phyloP scores from a whole-genome alignment of 2,113 vertebrate species.

The Nesogale talazaci region DNA sequence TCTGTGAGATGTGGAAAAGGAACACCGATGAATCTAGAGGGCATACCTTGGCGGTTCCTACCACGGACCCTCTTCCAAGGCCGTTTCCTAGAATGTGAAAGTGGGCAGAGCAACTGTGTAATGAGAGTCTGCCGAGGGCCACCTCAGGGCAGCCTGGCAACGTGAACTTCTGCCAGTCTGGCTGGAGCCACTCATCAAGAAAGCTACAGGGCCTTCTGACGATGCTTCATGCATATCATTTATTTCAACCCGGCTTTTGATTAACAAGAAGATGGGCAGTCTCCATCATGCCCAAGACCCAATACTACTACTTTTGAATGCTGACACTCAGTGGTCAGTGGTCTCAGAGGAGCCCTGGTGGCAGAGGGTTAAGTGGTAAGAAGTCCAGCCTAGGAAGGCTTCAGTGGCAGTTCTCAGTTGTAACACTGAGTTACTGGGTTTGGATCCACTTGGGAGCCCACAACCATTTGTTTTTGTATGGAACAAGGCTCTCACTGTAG shows the following conservation, averaged over 20 bases:
- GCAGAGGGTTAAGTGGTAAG: no score
- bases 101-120: not conserved
- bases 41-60: not conserved
- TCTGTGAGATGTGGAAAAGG: not conserved
- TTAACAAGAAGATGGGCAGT: slow-evolving; percentile 47
- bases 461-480: no score
- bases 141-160: not conserved
- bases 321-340: not conserved
- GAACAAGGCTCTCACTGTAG: no score
- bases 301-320: not conserved
- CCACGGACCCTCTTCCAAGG: not conserved
- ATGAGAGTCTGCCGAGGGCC: not conserved
- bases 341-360: not conserved
- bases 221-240: not conserved
- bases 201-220: not conserved
- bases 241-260: slow-evolving; percentile 55
- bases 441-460: no score
- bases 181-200: not conserved
- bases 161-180: not conserved
- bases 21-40: not conserved
- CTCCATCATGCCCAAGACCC: not conserved
- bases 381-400: not conserved
- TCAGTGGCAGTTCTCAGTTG: not conserved
- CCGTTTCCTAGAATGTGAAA: not conserved
- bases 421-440: not conserved